phyloP scores from a whole-genome alignment of 1,140 invertebrate genomes.

The Bombyx mandarina region DNA sequence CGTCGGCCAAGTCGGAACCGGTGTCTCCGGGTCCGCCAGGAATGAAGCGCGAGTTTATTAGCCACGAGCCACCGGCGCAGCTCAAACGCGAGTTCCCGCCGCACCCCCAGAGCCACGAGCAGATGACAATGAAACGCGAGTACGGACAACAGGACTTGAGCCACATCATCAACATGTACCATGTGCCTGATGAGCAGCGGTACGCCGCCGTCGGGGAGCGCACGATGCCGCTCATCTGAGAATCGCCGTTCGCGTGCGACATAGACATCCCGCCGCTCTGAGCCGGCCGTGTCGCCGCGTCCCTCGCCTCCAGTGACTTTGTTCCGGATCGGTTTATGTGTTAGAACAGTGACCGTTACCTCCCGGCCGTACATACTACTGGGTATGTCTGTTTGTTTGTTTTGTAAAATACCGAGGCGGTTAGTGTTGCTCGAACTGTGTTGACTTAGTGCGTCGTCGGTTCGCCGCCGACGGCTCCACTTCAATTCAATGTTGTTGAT shows the following conservation, averaged over 20 bases:
- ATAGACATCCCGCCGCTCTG: constrained; percentile 72
- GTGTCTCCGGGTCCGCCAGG: constrained; percentile 78
- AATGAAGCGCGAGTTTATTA: constrained; percentile 79
- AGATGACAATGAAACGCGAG: constrained; percentile 77
- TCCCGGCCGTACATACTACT: constrained; percentile 54
- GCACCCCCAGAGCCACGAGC: constrained; percentile 79
- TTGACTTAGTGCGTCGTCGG: constrained; percentile 24
- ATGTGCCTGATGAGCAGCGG: constrained; percentile 71
- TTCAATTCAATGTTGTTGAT: constrained; percentile 66
- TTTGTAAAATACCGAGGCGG: constrained; percentile 49
- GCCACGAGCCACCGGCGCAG: constrained; percentile 76
- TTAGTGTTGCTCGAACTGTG: constrained; percentile 56
- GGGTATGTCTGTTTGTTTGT: constrained; percentile 66
- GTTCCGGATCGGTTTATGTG: constrained; percentile 32
- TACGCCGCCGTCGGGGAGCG: constrained; percentile 65
- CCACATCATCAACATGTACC: constrained; percentile 77
- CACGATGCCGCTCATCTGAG: constrained; percentile 70
- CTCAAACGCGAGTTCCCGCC: constrained; percentile 84
- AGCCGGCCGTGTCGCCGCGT: constrained; percentile 48
- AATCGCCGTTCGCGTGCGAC: constrained; percentile 70
- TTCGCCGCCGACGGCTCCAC: constrained; percentile 32
- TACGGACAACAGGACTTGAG: constrained; percentile 74
- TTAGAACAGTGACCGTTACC: constrained; percentile 56
- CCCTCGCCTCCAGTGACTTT: constrained; percentile 41
- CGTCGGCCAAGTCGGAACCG: constrained; percentile 87